phyloP scores from a whole-genome alignment of 2,888 invertebrate species.

The Ochlodes sylvanus region DNA sequence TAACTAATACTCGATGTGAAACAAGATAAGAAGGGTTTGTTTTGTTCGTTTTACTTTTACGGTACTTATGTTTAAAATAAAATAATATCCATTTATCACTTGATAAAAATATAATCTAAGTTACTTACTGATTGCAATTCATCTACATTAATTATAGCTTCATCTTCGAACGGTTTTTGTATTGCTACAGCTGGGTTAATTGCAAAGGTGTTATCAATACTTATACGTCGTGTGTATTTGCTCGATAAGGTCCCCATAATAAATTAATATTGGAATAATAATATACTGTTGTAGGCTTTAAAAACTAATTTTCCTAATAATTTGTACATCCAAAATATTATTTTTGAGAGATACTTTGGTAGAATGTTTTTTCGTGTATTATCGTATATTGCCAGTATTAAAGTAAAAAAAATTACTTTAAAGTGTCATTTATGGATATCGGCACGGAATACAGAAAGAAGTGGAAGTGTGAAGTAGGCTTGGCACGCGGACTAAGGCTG shows the following conservation, averaged over 20 bases:
- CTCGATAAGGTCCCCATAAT: conserved; percentile 66
- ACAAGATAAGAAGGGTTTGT: too few species aligned
- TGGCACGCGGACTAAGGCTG: too few species aligned
- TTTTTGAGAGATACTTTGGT: neutral
- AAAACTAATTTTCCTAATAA: neutral
- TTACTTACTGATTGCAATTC: conserved; percentile 57
- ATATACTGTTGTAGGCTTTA: neutral
- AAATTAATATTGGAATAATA: too few species aligned
- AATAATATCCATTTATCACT: too few species aligned
- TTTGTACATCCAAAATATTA: conserved; percentile 7
- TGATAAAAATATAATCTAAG: too few species aligned
- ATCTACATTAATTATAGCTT: conserved; percentile 56
- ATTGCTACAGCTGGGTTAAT: conserved; percentile 59
- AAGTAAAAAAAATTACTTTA: too few species aligned
- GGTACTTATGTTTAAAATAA: too few species aligned
- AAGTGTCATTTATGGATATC: too few species aligned
- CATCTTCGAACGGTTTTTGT: conserved; percentile 62
- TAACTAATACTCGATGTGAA: too few species aligned
- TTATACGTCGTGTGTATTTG: conserved; percentile 71
- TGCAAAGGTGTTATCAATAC: conserved; percentile 73
- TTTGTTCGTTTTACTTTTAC: too few species aligned
- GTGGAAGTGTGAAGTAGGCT: too few species aligned
- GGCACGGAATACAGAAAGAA: too few species aligned
- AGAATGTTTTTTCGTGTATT: neutral
- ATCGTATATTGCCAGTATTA: neutral